Evolutionary conservation across 2,113 vertebrate species (phyloP), one percentile per base, ranked within the genome.

Genomic region (Anhinga anhinga): DNA sequence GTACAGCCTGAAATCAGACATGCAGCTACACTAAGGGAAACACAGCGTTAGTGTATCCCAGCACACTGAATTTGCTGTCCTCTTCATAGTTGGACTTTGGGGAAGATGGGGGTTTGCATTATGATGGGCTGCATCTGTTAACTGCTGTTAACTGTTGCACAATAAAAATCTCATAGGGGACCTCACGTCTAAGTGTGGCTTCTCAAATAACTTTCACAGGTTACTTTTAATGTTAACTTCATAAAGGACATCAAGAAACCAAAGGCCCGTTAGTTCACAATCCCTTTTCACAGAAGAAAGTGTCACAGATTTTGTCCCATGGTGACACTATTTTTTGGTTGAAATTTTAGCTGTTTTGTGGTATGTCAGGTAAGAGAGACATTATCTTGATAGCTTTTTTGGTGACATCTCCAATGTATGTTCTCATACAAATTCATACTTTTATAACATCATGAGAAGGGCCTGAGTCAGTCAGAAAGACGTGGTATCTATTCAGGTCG

Each of bases 131-230:
- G 27, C 29, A 45, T 19, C 45, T 45, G 45, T 45, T 45, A 45
- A 45, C 45, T 45, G 26, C 58, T 90, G 12, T 53, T 74, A 69
- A 82, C 17, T 42, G 5, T 14, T 25, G 6, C 18, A 72, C 17
- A 87, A 50, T 89, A 91, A 95, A 96, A 91, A 85, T 76, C 45
- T 76, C 73, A 82, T 72, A 87, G 83, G 76, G 96, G 17, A 74
- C 58, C 36, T 95, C 34, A 56, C 65, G 89, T 34, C 19, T 58
- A 61, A 82, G 15, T 27, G 34, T 65, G 25, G 5, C 36, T 76
- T 96, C 53, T 94, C 27, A 76, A 82, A 84, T 92, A 26, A 72
- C 77, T 32, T 92, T 53, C 19, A 30, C 19, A 36, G 13, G 29
- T 69, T 92, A 34, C 29, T 78, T 85, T 89, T 88, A 74, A 38